Base-by-base conservation (phyloP, 2,113 vertebrate species). In the Indicator indicator region DNA sequence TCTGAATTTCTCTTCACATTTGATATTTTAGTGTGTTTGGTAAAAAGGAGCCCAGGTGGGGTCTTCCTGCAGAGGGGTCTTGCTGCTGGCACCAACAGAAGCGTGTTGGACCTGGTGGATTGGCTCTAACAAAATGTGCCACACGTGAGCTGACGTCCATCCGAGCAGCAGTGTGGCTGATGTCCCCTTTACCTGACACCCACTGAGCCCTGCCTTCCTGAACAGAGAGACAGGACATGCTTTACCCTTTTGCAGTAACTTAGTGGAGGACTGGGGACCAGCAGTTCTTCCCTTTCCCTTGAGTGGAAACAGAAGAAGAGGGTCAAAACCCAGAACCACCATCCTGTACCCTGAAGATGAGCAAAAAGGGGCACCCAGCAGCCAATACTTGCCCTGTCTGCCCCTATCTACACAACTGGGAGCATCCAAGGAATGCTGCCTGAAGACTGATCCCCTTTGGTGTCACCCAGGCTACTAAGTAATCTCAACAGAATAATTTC, bases 141-240 rank as follows among this genome's bases (percentile, higher is more conserved):
- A 64, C 16, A 0, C 2, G 0, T 74, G 38, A 64, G 14, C 26
- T 21, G 36, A 42, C 16, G 30, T 30, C 24, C 40, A 38, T 64
- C 27, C n/a, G 59, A 18, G 8, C 28, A 71, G 28, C 6, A 0
- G 16, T 68, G 54, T 55, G 63, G 21, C 7, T 75, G 33, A 9
- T 32, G 28, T 20, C 3, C 28, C 10, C 33, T 73, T 86, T 23
- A 7, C 23, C 40, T 3, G 1, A 9, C 6, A 60, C 30, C 23
- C 12, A 3, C 9, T 1, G 1, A 44, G 7, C 16, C 44, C 23
- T 42, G 65, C 32, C 26, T 79, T 73, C 42, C n/a, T 4, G 0
- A 1, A 1, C 15, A 38, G 30, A 3, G 15, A 3, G 8, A 8
- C 3, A 3, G 3, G 9, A 9, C 3, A 3, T 1, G 0, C 20